A percentile compares a stretch with the other conserved stretches of the same genome.
These are phyloP conservation scores for Hapalemur alaotrensis DNA, from an alignment of 2,797 vertebrate species.

Conservation along the genomic window DNA sequence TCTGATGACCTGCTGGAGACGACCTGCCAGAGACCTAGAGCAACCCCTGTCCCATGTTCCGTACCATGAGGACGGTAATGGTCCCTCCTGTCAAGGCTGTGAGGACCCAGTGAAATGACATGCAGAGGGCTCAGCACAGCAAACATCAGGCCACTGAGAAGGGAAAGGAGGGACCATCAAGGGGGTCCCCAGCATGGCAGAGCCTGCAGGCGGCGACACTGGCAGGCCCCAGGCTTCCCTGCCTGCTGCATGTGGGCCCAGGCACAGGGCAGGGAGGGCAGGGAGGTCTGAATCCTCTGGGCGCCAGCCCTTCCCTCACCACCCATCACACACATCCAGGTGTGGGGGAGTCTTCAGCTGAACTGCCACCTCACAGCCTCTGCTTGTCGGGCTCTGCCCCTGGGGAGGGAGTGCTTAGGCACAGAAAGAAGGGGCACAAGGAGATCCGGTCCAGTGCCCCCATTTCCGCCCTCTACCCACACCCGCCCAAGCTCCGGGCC, in stretches of 20 bases:
- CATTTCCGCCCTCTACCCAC: conserved; percentile 65
- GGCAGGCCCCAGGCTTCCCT: neutral
- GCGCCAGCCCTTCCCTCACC: neutral
- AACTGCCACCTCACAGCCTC: neutral
- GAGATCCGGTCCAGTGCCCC: conserved; percentile 74
- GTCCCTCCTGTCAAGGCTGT: neutral
- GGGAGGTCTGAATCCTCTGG: neutral
- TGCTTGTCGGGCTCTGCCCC: neutral
- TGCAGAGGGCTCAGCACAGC: neutral
- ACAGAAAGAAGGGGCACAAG: neutral
- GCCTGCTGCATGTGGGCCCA: neutral
- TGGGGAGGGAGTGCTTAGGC: neutral
- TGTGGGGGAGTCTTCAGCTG: neutral
- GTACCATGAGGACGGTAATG: accelerated
- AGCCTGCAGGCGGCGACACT: accelerated
- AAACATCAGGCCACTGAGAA: neutral
- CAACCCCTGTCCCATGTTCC: neutral
- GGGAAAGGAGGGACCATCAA: neutral
- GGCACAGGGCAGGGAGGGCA: neutral
- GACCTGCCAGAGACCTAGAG: neutral
- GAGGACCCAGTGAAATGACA: neutral
- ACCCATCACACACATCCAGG: neutral
- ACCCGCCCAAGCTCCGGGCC: conserved; percentile 35
- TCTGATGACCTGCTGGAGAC: neutral
- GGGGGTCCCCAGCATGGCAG: neutral